These are phyloP conservation scores for Limnodromus scolopaceus DNA, from an alignment of 2,797 vertebrate species.

Conservation along the genomic window DNA sequence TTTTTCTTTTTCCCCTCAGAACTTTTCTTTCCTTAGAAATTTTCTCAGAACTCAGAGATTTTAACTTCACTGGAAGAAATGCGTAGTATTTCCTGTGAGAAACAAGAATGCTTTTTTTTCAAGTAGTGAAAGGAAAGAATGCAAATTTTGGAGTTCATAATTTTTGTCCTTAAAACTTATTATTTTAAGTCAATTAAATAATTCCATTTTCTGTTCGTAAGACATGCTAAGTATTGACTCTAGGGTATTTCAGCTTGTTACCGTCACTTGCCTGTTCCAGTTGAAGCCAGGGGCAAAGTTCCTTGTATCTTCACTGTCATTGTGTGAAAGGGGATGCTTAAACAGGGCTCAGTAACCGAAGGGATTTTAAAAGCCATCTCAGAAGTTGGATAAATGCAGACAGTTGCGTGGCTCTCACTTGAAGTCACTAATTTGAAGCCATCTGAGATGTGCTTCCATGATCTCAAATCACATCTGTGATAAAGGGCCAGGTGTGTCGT, in stretches of 20 bases:
- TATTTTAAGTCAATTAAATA: slow-evolving; percentile 61
- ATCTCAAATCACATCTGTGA: not conserved
- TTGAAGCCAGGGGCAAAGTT: not conserved
- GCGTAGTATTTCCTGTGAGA: slow-evolving; percentile 26
- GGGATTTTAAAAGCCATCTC: not conserved
- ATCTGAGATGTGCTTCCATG: not conserved
- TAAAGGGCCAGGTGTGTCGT: not conserved
- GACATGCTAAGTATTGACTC: slow-evolving; percentile 54
- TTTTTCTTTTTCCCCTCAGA: not conserved
- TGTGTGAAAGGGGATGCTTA: not conserved
- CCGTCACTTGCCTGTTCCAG: not conserved
- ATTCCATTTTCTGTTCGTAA: slow-evolving; percentile 16
- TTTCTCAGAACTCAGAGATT: slow-evolving; percentile 43
- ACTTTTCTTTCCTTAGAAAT: not conserved
- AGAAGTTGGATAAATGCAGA: not conserved
- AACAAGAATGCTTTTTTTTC: not conserved
- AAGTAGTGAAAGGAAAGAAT: not conserved
- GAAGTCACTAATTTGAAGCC: not conserved
- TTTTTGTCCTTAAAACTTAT: slow-evolving; percentile 37
- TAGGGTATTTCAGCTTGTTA: not conserved
- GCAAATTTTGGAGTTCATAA: slow-evolving; percentile 46
- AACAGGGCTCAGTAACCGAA: not conserved
- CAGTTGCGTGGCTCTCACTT: not conserved
- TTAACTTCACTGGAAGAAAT: slow-evolving; percentile 10
- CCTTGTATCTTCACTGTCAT: not conserved